Evolutionary conservation across 2,797 vertebrate genomes (phyloP), one percentile per base, ranked within the genome.

Genomic region (Eutrigla gurnardus): DNA sequence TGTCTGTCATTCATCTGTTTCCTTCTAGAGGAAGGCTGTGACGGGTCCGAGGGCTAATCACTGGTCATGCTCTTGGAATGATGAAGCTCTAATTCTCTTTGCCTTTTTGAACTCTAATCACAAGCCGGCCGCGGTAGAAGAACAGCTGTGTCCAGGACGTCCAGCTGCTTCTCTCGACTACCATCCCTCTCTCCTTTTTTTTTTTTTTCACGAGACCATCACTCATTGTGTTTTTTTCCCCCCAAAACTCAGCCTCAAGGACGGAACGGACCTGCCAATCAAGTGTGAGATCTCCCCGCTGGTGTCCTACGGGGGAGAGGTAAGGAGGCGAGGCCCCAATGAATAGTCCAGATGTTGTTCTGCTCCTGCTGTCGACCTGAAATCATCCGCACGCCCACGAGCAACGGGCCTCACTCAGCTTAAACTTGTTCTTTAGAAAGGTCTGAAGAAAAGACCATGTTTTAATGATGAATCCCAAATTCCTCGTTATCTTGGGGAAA

Each of bases 241-340:
- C 25, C n/a, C n/a, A n/a, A 25, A 45, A 84, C 66, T 7, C 86
- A 99, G 98, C 84, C 88, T 99, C 89, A 97, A 99, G 91, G 98
- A 99, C 36, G 97, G 96, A 77, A 96, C 95, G 0, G 98, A 99
- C 83, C 89, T 95, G 77, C 97, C 97, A 35, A 96, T 99, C 89
- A 98, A 97, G 88, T 99, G 98, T 90, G 98, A 99, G 91, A 97
- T 99, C 88, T 99, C 97, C 46, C 97, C 98, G 3, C 95, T 98
- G 10, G 82, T 97, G 66, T 99, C 98, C 55, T 99, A 99, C 0
- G 96, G 96, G 57, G 98, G 98, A 90, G 98, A 99, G 94, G 98
- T 99, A 94, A 95, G 95, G 47, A 54, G 54, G n/a, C 35, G 11
- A 9, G 32, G 43, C 39, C 49, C 25, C 8, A 80, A 70, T 45